These are phyloP conservation scores for Punctoribates punctum DNA, from an alignment of 2,888 invertebrate genomes.

Conservation along the genomic window DNA sequence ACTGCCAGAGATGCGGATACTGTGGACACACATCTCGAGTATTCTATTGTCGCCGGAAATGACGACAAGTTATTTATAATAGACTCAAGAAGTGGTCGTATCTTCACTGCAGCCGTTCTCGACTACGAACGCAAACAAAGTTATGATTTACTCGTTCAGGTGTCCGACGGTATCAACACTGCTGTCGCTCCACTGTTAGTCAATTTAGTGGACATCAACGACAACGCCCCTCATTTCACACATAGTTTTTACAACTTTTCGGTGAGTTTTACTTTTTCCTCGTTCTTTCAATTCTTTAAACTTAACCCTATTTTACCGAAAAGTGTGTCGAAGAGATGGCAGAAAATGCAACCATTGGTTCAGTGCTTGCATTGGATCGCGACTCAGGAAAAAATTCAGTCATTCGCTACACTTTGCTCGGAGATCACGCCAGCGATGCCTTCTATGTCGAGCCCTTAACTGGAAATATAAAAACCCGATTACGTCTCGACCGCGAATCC, in stretches of 20 bases:
- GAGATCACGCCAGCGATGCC: slow-evolving; percentile 49
- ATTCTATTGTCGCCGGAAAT: slow-evolving; percentile 50
- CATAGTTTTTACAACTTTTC: slow-evolving; percentile 49
- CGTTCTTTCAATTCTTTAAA: background rate
- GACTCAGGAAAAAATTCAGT: slow-evolving; percentile 73
- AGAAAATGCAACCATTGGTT: slow-evolving; percentile 48
- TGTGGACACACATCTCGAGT: slow-evolving; percentile 47
- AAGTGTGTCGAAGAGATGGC: slow-evolving; percentile 48
- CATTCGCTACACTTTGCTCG: slow-evolving; percentile 71
- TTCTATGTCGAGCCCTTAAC: slow-evolving; percentile 47
- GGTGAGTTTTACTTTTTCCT: slow-evolving; percentile 36
- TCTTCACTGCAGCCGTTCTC: slow-evolving; percentile 49
- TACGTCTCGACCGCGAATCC: slow-evolving; percentile 48
- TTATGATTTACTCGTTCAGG: slow-evolving; percentile 49
- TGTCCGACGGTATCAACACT: slow-evolving; percentile 50
- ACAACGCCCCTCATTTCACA: slow-evolving; percentile 48
- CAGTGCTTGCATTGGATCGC: slow-evolving; percentile 62
- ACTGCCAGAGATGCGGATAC: slow-evolving; percentile 46
- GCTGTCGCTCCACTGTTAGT: slow-evolving; percentile 49
- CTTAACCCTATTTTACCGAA: background rate
- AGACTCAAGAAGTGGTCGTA: slow-evolving; percentile 47
- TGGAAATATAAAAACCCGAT: slow-evolving; percentile 47
- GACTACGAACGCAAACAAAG: slow-evolving; percentile 49
- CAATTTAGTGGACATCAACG: slow-evolving; percentile 50
- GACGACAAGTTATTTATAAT: slow-evolving; percentile 49